Conservation (phyloP, 2,797 vertebrate genomes). For the Nothura maculosa region DNA sequence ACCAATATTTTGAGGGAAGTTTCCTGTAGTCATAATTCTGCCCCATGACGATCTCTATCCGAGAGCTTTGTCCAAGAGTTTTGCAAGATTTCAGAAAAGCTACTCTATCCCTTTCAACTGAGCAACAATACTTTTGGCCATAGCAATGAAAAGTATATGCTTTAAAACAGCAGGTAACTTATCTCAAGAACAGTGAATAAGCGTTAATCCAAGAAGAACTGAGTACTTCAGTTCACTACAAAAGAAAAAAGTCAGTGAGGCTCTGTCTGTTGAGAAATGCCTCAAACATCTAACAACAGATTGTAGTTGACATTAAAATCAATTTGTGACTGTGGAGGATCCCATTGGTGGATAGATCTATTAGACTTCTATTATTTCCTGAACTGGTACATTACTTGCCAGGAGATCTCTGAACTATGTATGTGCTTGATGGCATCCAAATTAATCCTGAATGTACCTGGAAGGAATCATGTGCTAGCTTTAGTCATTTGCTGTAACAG, state of each 20-base stretch:
- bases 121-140: not conserved
- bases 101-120: not conserved
- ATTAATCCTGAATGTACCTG: not conserved
- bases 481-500: not conserved
- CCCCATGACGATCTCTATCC: not conserved
- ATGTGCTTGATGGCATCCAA: not conserved
- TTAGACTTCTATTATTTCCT: conserved; percentile 36
- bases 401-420: not conserved
- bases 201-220: not conserved
- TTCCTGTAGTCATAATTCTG: not conserved
- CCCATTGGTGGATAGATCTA: not conserved
- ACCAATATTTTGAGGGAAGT: not conserved
- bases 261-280: conserved; percentile 23
- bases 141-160: not conserved
- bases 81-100: not conserved
- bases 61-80: not conserved
- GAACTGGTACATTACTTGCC: conserved; percentile 2
- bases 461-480: not conserved
- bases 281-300: conserved; percentile 44
- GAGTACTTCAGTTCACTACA: conserved; percentile 1
- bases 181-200: not conserved
- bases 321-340: conserved; percentile 11
- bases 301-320: conserved; percentile 52
- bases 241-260: conserved; percentile 24
- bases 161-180: conserved; percentile 27